These are phyloP conservation scores for Callaeas wilsoni DNA, from an alignment of 2,113 vertebrate genomes.

Conservation along the genomic window DNA sequence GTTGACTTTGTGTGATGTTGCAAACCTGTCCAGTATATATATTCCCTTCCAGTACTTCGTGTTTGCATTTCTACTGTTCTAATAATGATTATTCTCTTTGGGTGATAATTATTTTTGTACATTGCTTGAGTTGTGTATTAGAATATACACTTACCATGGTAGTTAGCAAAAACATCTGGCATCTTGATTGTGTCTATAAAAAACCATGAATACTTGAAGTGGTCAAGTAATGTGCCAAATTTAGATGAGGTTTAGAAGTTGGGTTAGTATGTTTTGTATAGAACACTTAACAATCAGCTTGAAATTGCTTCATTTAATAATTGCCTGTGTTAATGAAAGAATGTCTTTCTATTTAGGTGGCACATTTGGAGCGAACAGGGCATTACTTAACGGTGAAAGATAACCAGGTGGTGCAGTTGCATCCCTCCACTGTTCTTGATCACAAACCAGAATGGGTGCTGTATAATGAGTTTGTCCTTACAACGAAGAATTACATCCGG, in stretches of 20 bases:
- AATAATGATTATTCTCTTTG: neutral
- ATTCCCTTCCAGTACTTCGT: neutral
- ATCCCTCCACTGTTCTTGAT: conserved; percentile 95
- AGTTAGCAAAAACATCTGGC: neutral
- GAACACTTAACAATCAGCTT: neutral
- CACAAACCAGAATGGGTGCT: conserved; percentile 98
- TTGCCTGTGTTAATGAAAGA: neutral
- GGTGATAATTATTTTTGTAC: neutral
- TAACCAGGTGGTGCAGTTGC: conserved; percentile 96
- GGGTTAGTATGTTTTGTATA: neutral
- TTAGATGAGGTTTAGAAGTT: neutral
- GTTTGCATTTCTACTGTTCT: neutral
- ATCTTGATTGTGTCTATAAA: neutral
- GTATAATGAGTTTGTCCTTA: conserved; percentile 97
- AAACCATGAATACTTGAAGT: neutral
- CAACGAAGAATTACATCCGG: conserved; percentile 97
- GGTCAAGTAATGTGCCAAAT: neutral
- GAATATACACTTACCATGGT: neutral
- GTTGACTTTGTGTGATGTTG: neutral
- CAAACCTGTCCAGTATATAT: neutral
- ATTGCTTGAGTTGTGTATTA: neutral
- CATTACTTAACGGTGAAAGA: conserved; percentile 97
- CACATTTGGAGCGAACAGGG: conserved; percentile 93
- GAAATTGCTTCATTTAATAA: neutral
- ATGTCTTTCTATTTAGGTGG: conserved; percentile 76